Base-by-base conservation (phyloP, 2,113 vertebrate species). In the Barnardius zonarius region DNA sequence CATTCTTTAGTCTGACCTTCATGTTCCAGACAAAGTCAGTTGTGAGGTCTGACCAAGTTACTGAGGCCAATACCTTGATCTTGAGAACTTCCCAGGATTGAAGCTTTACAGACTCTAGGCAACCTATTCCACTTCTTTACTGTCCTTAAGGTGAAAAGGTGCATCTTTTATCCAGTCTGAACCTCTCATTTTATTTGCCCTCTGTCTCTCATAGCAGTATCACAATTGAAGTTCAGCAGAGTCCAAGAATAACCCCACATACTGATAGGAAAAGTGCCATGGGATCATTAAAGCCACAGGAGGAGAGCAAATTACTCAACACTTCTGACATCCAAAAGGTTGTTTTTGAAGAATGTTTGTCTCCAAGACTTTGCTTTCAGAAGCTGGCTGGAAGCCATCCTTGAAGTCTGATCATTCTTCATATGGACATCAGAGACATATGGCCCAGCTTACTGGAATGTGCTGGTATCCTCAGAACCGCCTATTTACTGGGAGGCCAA, bases 351-450 rank as follows among this genome's bases (percentile, higher is more conserved):
- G 82, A 59, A 86, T 33, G 49, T 82, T 91, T 92, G 39, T 80
- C 61, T 91, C 67, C 35, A 52, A 79, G 67, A 62, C 23, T 89
- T 84, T 62, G n/a, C 82, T 93, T 90, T 83, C 87, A 91, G 84
- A 95, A 86, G 63, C 67, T 97, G 94, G 93, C 92, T 74, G 51
- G 82, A 57, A 83, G 90, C 93, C 84, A 90, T 27, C 33, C 72
- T 48, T 61, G 72, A 84, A 93, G 88, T 84, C 55, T 83, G 85
- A 88, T 93, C 64, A 59, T 96, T 93, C 81, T 86, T 96, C 78
- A 78, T 69, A 75, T 33, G 72, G 83, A 89, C 80, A 86, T 92
- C 46, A 92, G 87, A 92, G 88, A 83, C 92, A 94, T 46, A 84
- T 57, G 88, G 96, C 49, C 64, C 69, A 48, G 73, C 86, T 92